These are phyloP conservation scores for Myotis pilosus DNA, from an alignment of 2,797 vertebrate species.

Conservation along the genomic window DNA sequence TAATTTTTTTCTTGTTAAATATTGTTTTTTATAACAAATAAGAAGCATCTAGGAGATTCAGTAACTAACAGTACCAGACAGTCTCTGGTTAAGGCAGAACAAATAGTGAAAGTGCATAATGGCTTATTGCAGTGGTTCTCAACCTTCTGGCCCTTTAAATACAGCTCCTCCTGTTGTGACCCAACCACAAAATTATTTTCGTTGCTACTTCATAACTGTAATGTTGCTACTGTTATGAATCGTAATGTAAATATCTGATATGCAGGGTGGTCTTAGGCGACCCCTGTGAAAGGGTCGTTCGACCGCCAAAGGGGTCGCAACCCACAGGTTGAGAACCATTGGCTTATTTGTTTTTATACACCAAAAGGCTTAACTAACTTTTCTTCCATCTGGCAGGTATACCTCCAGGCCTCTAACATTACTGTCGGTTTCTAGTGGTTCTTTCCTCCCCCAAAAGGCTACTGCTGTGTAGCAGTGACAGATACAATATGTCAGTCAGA, in stretches of 20 bases:
- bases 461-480: neutral
- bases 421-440: neutral
- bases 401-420: neutral
- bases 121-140: neutral
- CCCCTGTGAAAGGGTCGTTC: too few species aligned
- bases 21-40: conserved; percentile 37
- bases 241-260: too few species aligned
- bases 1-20: neutral
- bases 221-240: too few species aligned
- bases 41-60: neutral
- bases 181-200: too few species aligned
- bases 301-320: too few species aligned
- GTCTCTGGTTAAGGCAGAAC: neutral
- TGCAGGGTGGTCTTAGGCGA: too few species aligned
- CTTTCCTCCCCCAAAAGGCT: neutral
- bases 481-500: neutral
- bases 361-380: neutral
- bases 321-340: too few species aligned
- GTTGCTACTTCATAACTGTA: too few species aligned
- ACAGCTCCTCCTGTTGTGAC: too few species aligned
- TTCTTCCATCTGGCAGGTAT: neutral
- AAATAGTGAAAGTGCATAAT: neutral
- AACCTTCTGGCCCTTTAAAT: too few species aligned
- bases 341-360: neutral
- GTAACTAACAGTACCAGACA: neutral